Evolutionary conservation across 2,113 vertebrate genomes (phyloP).

Genomic region (Pterocles orientalis): DNA sequence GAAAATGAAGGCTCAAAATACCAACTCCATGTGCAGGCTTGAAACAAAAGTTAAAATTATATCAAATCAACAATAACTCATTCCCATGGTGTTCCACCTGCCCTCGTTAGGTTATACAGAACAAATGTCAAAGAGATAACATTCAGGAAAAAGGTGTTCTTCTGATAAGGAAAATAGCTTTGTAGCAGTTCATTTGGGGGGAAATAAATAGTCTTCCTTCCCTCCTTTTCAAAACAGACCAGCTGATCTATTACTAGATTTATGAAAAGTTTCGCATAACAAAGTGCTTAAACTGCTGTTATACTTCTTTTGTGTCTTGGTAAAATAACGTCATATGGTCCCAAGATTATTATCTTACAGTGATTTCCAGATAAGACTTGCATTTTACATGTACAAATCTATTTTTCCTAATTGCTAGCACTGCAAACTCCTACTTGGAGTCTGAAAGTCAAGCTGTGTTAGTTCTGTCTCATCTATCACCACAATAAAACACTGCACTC

Average conservation of each 20-base stretch:
- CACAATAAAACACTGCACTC: neutral
- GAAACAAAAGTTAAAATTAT: conserved; percentile 50
- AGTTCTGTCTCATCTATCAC: neutral
- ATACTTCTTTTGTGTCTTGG: neutral
- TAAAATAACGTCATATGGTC: neutral
- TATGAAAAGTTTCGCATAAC: conserved; percentile 5
- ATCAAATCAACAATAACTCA: conserved; percentile 55
- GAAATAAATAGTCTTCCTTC: conserved; percentile 62
- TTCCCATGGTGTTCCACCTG: conserved; percentile 54
- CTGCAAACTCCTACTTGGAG: neutral
- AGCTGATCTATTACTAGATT: conserved; percentile 44
- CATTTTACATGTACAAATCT: neutral
- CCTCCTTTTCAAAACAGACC: conserved; percentile 55
- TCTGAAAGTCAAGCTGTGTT: conserved; percentile 28
- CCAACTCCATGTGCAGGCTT: neutral
- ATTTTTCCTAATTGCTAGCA: neutral
- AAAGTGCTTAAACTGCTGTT: neutral
- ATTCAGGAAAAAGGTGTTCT: conserved; percentile 66
- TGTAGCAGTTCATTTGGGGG: conserved; percentile 45
- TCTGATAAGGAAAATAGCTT: conserved; percentile 63
- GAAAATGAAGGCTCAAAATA: conserved; percentile 35
- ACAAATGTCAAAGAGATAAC: conserved; percentile 63
- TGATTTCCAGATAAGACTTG: conserved; percentile 20
- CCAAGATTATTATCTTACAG: conserved; percentile 22
- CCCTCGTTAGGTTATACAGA: conserved; percentile 36